phyloP scores from a whole-genome alignment of 2,113 vertebrate genomes.

The Hyperoodon ampullatus region DNA sequence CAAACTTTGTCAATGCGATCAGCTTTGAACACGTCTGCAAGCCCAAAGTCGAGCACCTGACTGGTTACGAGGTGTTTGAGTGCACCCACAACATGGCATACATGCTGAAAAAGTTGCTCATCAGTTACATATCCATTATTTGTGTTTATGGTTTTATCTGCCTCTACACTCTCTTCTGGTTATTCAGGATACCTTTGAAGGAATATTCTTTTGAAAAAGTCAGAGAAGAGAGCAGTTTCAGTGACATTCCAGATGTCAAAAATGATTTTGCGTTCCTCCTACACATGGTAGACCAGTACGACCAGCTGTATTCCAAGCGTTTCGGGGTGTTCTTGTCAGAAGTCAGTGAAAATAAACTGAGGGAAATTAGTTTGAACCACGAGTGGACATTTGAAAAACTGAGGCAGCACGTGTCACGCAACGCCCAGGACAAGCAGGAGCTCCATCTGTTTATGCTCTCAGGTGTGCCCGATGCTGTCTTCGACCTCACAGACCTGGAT shows the following conservation, averaged over 20 bases:
- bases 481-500: conserved; percentile 96
- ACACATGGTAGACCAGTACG: conserved; percentile 99
- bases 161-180: conserved; percentile 97
- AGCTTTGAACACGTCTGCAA: conserved; percentile 94
- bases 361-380: conserved; percentile 96
- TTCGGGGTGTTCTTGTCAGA: conserved; percentile 98
- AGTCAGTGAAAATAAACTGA: conserved; percentile 98
- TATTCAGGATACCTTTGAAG: conserved; percentile 96
- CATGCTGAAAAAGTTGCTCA: conserved; percentile 96
- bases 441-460: conserved; percentile 97
- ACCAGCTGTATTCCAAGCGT: conserved; percentile 97
- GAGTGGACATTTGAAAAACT: conserved; percentile 99
- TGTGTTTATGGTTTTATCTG: conserved; percentile 96
- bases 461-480: conserved; percentile 95
- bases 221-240: conserved; percentile 98
- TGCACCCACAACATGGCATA: conserved; percentile 99
- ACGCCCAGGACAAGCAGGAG: conserved; percentile 95
- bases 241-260: conserved; percentile 98
- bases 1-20: conserved; percentile 96
- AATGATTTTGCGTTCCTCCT: conserved; percentile 99
- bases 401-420: conserved; percentile 95
- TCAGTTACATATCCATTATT: conserved; percentile 98
- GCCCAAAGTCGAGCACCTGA: conserved; percentile 95
- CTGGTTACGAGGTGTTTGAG: conserved; percentile 93
- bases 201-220: conserved; percentile 99